These are phyloP conservation scores for Aricia artaxerxes DNA, from an alignment of 2,888 invertebrate genomes.

Conservation along the genomic window DNA sequence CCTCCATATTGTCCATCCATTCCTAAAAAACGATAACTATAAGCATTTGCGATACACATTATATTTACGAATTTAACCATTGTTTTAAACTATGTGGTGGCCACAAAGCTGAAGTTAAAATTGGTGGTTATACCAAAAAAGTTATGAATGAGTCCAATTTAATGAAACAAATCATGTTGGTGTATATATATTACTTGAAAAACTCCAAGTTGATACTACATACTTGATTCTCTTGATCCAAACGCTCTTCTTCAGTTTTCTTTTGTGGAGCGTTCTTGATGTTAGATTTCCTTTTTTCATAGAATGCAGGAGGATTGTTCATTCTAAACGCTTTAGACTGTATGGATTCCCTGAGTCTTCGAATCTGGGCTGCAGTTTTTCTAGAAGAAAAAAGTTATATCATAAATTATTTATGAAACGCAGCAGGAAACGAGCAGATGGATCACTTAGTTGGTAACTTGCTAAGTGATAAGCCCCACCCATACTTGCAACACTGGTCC, in stretches of 20 bases:
- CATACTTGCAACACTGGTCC: too few species aligned
- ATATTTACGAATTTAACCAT: too few species aligned
- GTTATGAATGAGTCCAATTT: neutral
- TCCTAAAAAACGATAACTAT: slow-evolving; percentile 54
- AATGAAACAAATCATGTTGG: too few species aligned
- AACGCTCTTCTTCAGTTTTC: slow-evolving; percentile 70
- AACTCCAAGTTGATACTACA: neutral
- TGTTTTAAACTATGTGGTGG: too few species aligned
- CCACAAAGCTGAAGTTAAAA: too few species aligned
- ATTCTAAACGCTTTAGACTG: slow-evolving; percentile 83
- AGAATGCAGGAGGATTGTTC: slow-evolving; percentile 79
- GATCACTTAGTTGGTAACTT: neutral
- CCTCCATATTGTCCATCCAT: slow-evolving; percentile 84
- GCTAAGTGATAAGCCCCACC: too few species aligned
- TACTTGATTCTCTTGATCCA: slow-evolving; percentile 82
- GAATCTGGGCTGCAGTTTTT: slow-evolving; percentile 85
- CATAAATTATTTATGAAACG: neutral
- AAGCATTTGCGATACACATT: neutral
- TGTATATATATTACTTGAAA: neutral
- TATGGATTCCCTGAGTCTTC: slow-evolving; percentile 84
- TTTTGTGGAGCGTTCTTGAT: slow-evolving; percentile 56
- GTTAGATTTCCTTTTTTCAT: slow-evolving; percentile 66
- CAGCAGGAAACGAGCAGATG: neutral
- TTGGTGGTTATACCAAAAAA: neutral
- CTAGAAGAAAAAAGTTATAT: slow-evolving; percentile 58